A percentile compares a stretch with the other conserved stretches of the same genome.
Evolutionary conservation across 2,113 vertebrate genomes (phyloP).

Genomic region (Rousettus leschenaultii): DNA sequence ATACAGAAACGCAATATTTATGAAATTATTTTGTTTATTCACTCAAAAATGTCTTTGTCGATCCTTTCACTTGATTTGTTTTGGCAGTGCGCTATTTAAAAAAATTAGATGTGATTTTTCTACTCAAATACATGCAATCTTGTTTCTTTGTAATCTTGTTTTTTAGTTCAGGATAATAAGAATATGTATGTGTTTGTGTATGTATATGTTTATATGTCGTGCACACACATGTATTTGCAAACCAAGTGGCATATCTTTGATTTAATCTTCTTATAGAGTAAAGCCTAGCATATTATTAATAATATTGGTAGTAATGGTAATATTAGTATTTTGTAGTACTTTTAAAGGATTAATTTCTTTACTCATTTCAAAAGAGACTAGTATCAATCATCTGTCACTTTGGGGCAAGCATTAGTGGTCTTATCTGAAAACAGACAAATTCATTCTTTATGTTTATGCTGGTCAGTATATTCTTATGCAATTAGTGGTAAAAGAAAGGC

Average conservation of each 20-base stretch:
- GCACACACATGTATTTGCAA: not conserved
- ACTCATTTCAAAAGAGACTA: slow-evolving; percentile 44
- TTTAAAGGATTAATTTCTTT: slow-evolving; percentile 43
- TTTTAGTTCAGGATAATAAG: slow-evolving; percentile 27
- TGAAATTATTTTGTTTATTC: slow-evolving; percentile 66
- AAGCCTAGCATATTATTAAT: slow-evolving; percentile 1
- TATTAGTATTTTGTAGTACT: slow-evolving; percentile 29
- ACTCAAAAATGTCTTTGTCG: slow-evolving; percentile 58
- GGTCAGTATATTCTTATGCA: slow-evolving; percentile 1
- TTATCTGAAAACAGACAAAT: slow-evolving; percentile 15
- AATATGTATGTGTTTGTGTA: not conserved
- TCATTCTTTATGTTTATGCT: slow-evolving; percentile 33
- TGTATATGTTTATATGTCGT: not conserved
- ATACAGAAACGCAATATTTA: slow-evolving; percentile 51
- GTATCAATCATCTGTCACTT: slow-evolving; percentile 34
- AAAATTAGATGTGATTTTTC: slow-evolving; percentile 31
- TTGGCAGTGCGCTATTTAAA: slow-evolving; percentile 26
- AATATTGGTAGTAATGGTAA: not conserved
- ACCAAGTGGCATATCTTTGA: slow-evolving; percentile 9
- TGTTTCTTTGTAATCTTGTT: slow-evolving; percentile 25
- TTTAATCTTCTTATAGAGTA: slow-evolving; percentile 7
- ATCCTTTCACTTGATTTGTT: slow-evolving; percentile 58
- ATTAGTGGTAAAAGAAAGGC: slow-evolving; percentile 33
- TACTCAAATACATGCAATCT: slow-evolving; percentile 14
- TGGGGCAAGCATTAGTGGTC: slow-evolving; percentile 28